Evolutionary conservation across 2,797 vertebrate genomes (phyloP), one percentile per base, ranked within the genome.

Genomic region (Furcifer pardalis): DNA sequence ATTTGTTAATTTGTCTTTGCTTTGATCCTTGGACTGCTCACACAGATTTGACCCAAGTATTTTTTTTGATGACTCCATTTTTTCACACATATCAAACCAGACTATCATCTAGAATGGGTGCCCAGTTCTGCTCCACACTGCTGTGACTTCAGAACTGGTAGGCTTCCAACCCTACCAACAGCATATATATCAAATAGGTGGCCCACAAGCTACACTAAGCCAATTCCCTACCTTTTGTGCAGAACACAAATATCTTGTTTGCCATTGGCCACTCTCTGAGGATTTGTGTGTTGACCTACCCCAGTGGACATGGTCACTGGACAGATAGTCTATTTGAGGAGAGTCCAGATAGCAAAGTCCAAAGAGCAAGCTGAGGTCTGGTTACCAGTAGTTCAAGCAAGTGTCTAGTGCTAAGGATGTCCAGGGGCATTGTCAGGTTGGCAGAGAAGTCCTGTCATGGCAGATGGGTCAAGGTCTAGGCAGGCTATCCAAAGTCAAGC

Each of bases 221-320:
- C 83, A 74, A 80, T 88, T 75, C 35, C 5, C 13, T 9, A 44
- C 60, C 1, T 63, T 87, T 44, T 84, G 25, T n/a, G 42, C 1
- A 4, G 75, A 79, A 63, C 23, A n/a, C 7, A 5, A 35, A 62
- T 27, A 42, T 62, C 83, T 87, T 87, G 42, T 80, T 59, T 60
- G 78, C 37, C 85, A 59, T 35, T 69, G 88, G 19, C 0, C 42
- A 56, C 75, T 74, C 21, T 81, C 71, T 27, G 19, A 37, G 63
- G 32, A 4, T 60, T 86, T 86, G 46, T 78, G 42, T n/a, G n/a
- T n/a, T n/a, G n/a, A n/a, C n/a, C n/a, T n/a, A n/a, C n/a, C n/a
- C n/a, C n/a, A n/a, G n/a, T n/a, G n/a, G n/a, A n/a, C n/a, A n/a
- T n/a, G n/a, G n/a, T n/a, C n/a, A n/a, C n/a, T n/a, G n/a, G n/a